Conservation (phyloP, 1,140 invertebrate genomes). For the Nebria ingens region DNA sequence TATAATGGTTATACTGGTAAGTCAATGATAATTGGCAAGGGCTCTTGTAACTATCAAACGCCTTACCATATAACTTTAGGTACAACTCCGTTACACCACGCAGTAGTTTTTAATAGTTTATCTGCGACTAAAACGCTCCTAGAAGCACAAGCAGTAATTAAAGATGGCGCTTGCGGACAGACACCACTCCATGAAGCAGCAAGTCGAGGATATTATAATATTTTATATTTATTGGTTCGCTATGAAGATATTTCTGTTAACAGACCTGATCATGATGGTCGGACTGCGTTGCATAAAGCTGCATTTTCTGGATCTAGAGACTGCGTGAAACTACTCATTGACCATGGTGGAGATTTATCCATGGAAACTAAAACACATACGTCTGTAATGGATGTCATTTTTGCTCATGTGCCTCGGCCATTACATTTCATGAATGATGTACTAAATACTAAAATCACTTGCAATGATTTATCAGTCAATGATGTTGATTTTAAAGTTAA, state of each 20-base stretch:
- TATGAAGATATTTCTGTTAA: constrained; percentile 2
- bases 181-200: neutral
- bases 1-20: constrained; percentile 15
- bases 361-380: neutral
- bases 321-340: neutral
- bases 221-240: neutral
- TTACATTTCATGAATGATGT: constrained; percentile 1
- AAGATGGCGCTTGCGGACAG: neutral
- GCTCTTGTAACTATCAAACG: too few species aligned
- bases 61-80: constrained; percentile 1
- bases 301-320: neutral
- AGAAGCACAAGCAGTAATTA: neutral
- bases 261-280: neutral
- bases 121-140: neutral
- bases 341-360: neutral
- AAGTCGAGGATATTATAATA: neutral
- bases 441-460: constrained; percentile 10
- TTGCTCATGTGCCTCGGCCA: neutral
- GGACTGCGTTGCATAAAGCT: neutral
- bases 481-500: constrained; percentile 14
- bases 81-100: neutral
- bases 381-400: neutral
- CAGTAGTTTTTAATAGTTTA: neutral
- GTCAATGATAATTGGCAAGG: too few species aligned
- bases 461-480: constrained; percentile 12